Evolutionary conservation across 2,797 vertebrate genomes (phyloP), one percentile per base, ranked within the genome.

Genomic region (Lepilemur septentrionalis): DNA sequence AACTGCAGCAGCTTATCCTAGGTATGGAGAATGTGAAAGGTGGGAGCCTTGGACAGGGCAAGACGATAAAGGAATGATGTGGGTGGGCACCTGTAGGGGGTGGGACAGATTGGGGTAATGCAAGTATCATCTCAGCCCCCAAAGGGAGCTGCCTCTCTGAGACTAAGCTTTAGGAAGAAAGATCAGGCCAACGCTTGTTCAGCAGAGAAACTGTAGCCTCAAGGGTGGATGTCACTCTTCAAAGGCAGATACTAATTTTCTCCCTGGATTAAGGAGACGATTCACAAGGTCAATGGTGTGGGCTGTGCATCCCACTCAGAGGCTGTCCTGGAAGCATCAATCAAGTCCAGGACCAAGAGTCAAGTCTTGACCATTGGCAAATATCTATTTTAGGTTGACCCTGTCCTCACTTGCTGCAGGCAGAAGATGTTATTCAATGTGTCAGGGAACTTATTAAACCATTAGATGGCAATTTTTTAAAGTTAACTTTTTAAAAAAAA

Each of bases 231-330:
- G 32, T 70, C 63, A 61, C 59, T 93, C 89, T 97, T 95, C 75
- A 95, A 95, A 96, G 82, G 86, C 46, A 30, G 94, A 41, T 91
- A 86, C 41, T 96, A 83, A 96, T 97, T 97, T 97, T 93, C 95
- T 97, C 86, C 59, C 32, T 41, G 97, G 89, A 96, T 97, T 83
- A 86, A 89, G 75, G 70, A 81, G 55, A 80, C 91, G 95, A 95
- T 93, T 96, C 96, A 80, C 48, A 76, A 91, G 93, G 93, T 95
- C 96, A 97, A 20, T n/a, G 84, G 69, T 25, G 32, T 86, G 80
- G 84, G 89, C 85, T 67, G 75, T 59, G 80, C 41, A 61, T 5
- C 83, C 63, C 48, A 52, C 91, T 86, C 87, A 8, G 91, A 89
- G 46, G 69, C 59, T 70, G 79, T 91, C 79, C 86, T 41, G 67